Conservation (phyloP, 1,140 invertebrate species). For the Gyrodactylus bullatarudis region DNA sequence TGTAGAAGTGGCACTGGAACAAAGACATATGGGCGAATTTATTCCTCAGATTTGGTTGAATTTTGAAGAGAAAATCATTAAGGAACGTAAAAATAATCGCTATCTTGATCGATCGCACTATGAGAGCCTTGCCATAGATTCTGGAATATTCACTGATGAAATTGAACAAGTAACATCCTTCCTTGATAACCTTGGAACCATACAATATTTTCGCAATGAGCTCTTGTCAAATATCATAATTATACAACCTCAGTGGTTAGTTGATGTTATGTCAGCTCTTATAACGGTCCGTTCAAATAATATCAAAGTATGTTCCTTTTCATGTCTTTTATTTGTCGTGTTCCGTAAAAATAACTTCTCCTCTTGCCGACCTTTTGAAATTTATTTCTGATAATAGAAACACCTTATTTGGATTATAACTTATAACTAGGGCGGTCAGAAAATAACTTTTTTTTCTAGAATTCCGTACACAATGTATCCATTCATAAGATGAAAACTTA, state of each 20-base stretch:
- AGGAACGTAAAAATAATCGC: too few relatives aligned
- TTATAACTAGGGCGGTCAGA: background rate
- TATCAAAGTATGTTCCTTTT: too few relatives aligned
- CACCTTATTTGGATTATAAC: slow-evolving; percentile 6
- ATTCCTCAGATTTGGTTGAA: too few relatives aligned
- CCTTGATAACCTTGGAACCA: slow-evolving; percentile 16
- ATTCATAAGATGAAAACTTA: too few relatives aligned
- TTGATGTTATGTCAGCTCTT: slow-evolving; percentile 18
- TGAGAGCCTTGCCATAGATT: too few relatives aligned
- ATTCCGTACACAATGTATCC: too few relatives aligned
- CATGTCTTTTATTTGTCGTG: too few relatives aligned
- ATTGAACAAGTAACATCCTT: slow-evolving; percentile 15
- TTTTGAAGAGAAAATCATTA: too few relatives aligned
- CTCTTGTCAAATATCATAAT: slow-evolving; percentile 15
- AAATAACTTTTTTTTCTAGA: background rate
- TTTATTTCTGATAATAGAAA: slow-evolving; percentile 14
- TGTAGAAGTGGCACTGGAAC: slow-evolving; percentile 12
- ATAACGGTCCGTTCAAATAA: slow-evolving; percentile 18
- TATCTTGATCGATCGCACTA: too few relatives aligned
- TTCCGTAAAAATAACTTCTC: too few relatives aligned
- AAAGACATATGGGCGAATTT: slow-evolving; percentile 17
- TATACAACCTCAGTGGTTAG: slow-evolving; percentile 20
- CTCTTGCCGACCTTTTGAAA: too few relatives aligned
- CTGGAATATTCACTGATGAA: too few relatives aligned
- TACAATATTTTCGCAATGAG: slow-evolving; percentile 17